phyloP scores from a whole-genome alignment of 2,113 vertebrate species.

The Mastomys coucha region DNA sequence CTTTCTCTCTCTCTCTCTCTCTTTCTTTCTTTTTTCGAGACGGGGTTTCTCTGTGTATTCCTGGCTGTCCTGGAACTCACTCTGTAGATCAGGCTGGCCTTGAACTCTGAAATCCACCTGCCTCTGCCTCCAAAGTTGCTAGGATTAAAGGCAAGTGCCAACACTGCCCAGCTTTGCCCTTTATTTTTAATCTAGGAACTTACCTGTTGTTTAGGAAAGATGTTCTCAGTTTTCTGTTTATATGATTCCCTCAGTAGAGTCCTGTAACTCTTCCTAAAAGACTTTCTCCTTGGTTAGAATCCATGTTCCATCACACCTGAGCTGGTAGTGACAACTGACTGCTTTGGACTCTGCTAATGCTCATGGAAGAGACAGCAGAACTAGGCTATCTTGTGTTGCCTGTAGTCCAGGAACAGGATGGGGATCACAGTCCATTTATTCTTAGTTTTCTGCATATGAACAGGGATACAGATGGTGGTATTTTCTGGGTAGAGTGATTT shows the following conservation, averaged over 20 bases:
- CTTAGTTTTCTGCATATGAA: not conserved
- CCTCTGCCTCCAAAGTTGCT: too few relatives aligned
- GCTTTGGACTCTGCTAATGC: not conserved
- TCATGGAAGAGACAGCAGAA: not conserved
- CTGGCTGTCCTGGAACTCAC: too few relatives aligned
- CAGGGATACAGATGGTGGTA: too few relatives aligned
- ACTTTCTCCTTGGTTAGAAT: not conserved
- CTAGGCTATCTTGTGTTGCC: too few relatives aligned
- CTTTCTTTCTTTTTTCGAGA: too few relatives aligned
- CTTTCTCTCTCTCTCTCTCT: too few relatives aligned
- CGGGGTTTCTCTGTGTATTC: too few relatives aligned
- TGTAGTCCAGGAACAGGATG: too few relatives aligned
- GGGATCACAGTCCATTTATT: not conserved
- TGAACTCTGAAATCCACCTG: too few relatives aligned
- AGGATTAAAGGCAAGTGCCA: too few relatives aligned
- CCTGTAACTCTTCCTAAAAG: not conserved
- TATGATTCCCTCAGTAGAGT: too few relatives aligned
- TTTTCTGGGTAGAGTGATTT: not conserved
- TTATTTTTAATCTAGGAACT: not conserved
- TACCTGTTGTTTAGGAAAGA: not conserved
- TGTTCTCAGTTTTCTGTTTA: not conserved
- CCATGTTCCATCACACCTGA: not conserved
- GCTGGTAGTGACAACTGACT: not conserved
- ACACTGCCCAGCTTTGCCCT: not conserved
- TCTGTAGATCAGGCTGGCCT: too few relatives aligned